A percentile compares a stretch with the other conserved stretches of the same genome.
phyloP scores from a whole-genome alignment of 2,113 vertebrate genomes.

The Rhinopithecus roxellana region DNA sequence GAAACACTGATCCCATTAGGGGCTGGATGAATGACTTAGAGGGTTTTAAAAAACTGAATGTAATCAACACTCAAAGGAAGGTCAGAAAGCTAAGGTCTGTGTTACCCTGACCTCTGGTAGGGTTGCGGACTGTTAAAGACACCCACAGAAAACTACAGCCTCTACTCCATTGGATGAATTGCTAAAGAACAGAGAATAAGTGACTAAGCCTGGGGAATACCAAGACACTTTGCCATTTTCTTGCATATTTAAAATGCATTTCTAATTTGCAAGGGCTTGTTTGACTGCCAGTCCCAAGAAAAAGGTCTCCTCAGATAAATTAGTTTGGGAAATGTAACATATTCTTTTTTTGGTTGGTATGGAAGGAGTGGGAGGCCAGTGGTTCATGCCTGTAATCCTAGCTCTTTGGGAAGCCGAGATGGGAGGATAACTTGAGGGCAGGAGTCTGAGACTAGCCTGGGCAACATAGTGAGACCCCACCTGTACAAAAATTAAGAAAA shows the following conservation, averaged over 20 bases:
- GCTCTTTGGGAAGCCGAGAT: too few species aligned
- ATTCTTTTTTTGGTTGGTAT: too few species aligned
- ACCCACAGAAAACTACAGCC: not conserved
- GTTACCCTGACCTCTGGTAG: not conserved
- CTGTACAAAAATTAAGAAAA: too few species aligned
- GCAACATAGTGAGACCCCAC: too few species aligned
- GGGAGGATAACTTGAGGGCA: too few species aligned
- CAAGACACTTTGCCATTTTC: not conserved
- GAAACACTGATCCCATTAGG: not conserved
- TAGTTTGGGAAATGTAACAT: not conserved
- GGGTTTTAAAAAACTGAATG: not conserved
- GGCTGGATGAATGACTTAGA: not conserved
- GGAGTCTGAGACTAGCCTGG: too few species aligned
- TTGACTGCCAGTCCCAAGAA: not conserved
- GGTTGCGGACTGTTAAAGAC: not conserved
- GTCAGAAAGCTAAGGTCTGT: not conserved
- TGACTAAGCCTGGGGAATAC: not conserved
- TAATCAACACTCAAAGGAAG: slow-evolving; percentile 4
- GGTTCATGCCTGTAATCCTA: too few species aligned
- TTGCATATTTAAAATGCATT: not conserved
- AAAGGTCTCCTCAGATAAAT: not conserved
- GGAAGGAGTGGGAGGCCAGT: too few species aligned
- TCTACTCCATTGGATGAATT: not conserved
- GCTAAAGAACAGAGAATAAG: not conserved
- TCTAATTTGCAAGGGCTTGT: not conserved